Evolutionary conservation across 2,113 vertebrate genomes (phyloP).

Genomic region (Hylia prasina): DNA sequence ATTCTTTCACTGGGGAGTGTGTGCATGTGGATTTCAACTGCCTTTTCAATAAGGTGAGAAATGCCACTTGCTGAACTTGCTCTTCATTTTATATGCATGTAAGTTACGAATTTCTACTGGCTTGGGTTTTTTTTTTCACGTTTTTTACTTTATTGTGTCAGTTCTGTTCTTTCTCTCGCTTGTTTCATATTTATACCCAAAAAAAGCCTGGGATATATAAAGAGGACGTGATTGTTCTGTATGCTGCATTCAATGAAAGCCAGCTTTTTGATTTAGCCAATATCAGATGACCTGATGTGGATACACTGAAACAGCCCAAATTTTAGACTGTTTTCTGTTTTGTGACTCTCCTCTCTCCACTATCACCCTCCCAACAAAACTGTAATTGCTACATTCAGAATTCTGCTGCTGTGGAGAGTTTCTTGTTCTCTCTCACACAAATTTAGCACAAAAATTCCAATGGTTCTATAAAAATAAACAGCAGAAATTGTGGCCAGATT

Average conservation of each 20-base stretch:
- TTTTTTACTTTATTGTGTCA: background rate
- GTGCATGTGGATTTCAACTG: constrained; percentile 99
- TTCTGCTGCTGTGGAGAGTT: background rate
- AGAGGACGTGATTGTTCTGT: background rate
- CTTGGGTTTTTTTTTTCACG: fast-evolving
- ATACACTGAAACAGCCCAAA: background rate
- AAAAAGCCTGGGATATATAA: background rate
- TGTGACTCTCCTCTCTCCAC: background rate
- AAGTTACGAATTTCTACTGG: background rate
- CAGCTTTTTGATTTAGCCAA: background rate
- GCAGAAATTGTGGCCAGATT: background rate
- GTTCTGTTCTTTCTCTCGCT: background rate
- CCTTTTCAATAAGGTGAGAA: constrained; percentile 94
- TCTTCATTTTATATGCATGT: background rate
- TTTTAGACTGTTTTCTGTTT: background rate
- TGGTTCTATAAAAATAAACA: background rate
- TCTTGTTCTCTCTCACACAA: background rate
- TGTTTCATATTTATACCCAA: background rate
- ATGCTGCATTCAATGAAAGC: background rate
- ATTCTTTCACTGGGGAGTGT: constrained; percentile 94
- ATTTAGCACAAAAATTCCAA: background rate
- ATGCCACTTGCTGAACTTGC: background rate
- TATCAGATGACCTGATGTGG: background rate
- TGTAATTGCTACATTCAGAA: background rate
- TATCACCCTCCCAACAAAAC: background rate